Evolutionary conservation across 2,113 vertebrate species (phyloP).

Genomic region (Rhadina sibilatrix): DNA sequence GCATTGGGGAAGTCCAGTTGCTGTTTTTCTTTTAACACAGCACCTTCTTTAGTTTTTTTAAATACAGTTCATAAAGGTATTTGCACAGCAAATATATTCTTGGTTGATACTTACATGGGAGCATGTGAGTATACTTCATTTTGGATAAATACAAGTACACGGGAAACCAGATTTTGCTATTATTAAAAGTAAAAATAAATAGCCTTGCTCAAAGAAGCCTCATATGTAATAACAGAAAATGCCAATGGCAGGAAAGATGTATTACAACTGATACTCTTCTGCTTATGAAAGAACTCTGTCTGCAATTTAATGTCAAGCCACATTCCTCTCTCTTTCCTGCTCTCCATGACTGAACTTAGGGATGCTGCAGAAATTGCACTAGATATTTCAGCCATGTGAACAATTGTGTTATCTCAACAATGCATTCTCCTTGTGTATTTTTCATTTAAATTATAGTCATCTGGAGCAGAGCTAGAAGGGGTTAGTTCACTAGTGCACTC

Average conservation of each 20-base stretch:
- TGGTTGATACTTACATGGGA: neutral
- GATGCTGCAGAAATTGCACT: neutral
- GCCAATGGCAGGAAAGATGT: neutral
- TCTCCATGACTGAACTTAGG: neutral
- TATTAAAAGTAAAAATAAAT: slow-evolving; percentile 7
- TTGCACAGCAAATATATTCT: neutral
- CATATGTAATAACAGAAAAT: slow-evolving; percentile 15
- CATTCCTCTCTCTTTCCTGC: neutral
- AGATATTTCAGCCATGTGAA: neutral
- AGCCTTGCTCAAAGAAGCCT: neutral
- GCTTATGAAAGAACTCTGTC: neutral
- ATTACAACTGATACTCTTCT: neutral
- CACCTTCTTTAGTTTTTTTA: neutral
- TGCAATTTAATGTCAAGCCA: neutral
- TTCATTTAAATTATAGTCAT: neutral
- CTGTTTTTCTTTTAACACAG: neutral
- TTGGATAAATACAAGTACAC: neutral
- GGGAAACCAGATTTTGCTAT: neutral
- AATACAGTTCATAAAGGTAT: neutral
- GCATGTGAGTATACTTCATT: neutral
- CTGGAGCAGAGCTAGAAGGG: neutral
- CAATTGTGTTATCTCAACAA: neutral
- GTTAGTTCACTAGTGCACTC: neutral
- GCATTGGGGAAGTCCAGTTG: neutral
- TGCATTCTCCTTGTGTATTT: neutral